Percentiles rank a stretch among this genome's conserved stretches.
These are phyloP conservation scores for Hypsopygia costalis DNA, from an alignment of 2,888 invertebrate species.

Conservation along the genomic window DNA sequence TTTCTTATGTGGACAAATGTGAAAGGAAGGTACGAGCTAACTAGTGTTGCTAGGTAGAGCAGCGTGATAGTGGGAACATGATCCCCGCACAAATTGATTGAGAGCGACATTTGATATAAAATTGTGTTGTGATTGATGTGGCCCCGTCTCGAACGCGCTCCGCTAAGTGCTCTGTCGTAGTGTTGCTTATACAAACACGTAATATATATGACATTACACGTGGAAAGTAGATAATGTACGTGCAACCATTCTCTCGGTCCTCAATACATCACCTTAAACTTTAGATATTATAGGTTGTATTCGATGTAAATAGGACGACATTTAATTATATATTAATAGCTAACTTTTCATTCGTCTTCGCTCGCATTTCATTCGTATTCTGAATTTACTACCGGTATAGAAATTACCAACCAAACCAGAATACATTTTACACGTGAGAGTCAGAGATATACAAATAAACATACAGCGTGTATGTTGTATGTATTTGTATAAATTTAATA, in stretches of 20 bases:
- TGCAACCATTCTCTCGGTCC: background rate
- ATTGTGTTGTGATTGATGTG: slow-evolving; percentile 80
- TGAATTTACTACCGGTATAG: no score
- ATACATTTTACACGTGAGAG: no score
- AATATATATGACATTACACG: slow-evolving; percentile 36
- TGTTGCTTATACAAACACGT: slow-evolving; percentile 44
- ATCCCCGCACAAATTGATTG: slow-evolving; percentile 77
- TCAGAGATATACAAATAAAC: no score
- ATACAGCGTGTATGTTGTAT: no score
- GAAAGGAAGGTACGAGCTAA: slow-evolving; percentile 46
- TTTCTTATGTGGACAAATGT: slow-evolving; percentile 24
- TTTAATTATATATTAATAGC: no score
- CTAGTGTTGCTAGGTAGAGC: slow-evolving; percentile 26
- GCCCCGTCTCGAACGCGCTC: slow-evolving; percentile 60
- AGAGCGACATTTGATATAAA: slow-evolving; percentile 81
- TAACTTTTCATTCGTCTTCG: no score
- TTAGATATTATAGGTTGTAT: no score
- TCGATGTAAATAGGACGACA: no score
- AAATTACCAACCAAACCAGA: no score
- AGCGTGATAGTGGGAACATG: slow-evolving; percentile 52
- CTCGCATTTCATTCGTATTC: no score
- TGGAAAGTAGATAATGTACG: slow-evolving; percentile 21
- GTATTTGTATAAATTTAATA: no score
- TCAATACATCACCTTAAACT: no score
- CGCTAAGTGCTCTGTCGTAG: slow-evolving; percentile 76